phyloP scores from a whole-genome alignment of 2,113 vertebrate species.

The Cyanoliseus patagonus region DNA sequence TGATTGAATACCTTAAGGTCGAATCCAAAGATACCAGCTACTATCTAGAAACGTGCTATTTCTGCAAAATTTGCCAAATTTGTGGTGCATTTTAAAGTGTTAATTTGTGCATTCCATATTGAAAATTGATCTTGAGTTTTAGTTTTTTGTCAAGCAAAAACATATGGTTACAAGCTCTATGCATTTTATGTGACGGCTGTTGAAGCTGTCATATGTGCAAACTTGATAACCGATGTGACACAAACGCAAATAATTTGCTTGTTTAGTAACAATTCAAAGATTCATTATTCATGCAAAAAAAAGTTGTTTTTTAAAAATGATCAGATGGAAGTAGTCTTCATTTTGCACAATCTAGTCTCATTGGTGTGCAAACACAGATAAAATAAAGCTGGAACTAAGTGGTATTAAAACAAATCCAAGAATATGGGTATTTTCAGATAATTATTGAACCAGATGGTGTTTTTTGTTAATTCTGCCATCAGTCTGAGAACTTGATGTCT shows the following conservation, averaged over 20 bases:
- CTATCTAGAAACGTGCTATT: conserved; percentile 82
- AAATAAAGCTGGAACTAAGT: conserved; percentile 80
- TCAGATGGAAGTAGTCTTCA: conserved; percentile 80
- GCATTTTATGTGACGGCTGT: conserved; percentile 87
- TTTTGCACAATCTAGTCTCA: conserved; percentile 77
- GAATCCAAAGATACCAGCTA: conserved; percentile 93
- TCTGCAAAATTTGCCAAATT: conserved; percentile 82
- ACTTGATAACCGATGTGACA: conserved; percentile 85
- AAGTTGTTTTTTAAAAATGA: conserved; percentile 74
- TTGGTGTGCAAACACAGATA: conserved; percentile 80
- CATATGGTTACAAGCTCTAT: conserved; percentile 86
- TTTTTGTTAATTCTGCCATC: conserved; percentile 88
- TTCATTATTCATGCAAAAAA: conserved; percentile 82
- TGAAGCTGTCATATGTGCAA: conserved; percentile 85
- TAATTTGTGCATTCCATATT: conserved; percentile 86
- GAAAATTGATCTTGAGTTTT: conserved; percentile 86
- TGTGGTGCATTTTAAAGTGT: conserved; percentile 83
- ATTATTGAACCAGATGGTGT: conserved; percentile 89
- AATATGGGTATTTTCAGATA: conserved; percentile 83
- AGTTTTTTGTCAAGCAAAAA: conserved; percentile 87
- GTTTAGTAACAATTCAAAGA: conserved; percentile 84
- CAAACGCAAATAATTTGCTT: conserved; percentile 84
- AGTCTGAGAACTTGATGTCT: conserved; percentile 86
- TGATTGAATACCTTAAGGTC: conserved; percentile 97
- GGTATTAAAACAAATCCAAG: conserved; percentile 80